Percentiles rank a stretch among this genome's conserved stretches.
Evolutionary conservation across 2,797 vertebrate genomes (phyloP).

Genomic region (Siniperca obscura): DNA sequence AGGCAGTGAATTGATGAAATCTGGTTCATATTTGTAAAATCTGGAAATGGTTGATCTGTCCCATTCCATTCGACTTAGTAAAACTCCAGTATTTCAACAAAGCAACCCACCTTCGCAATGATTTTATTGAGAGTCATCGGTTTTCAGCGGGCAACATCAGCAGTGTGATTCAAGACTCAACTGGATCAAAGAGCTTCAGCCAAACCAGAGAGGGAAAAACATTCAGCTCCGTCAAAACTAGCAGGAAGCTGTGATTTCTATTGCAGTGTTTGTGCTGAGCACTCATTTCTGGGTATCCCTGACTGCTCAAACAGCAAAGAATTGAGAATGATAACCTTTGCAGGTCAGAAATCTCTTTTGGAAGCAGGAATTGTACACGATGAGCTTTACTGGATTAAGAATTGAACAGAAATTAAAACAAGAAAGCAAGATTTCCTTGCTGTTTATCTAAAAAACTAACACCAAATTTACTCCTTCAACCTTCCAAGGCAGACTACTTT

Average conservation of each 20-base stretch:
- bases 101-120: conserved; percentile 4
- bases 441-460: conserved; percentile 30
- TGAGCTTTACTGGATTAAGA: conserved; percentile 20
- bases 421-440: conserved; percentile 14
- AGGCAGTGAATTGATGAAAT: conserved; percentile 61
- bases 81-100: conserved; percentile 41
- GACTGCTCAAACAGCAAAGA: conserved; percentile 6
- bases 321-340: background rate
- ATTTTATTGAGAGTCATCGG: conserved; percentile 30
- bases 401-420: conserved; percentile 30
- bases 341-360: conserved; percentile 14
- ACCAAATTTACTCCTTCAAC: conserved; percentile 32
- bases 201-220: conserved; percentile 40
- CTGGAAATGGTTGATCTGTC: conserved; percentile 21
- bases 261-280: conserved; percentile 11
- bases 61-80: conserved; percentile 26
- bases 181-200: conserved; percentile 35
- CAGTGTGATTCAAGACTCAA: conserved; percentile 31
- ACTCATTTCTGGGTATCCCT: conserved; percentile 24
- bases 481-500: conserved; percentile 27
- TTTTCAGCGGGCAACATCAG: conserved; percentile 39
- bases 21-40: conserved; percentile 38
- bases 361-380: conserved; percentile 24
- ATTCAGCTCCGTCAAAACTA: conserved; percentile 35
- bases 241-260: conserved; percentile 46